These are phyloP conservation scores for Olivierus martensii DNA, from an alignment of 1,140 invertebrate species.

Conservation along the genomic window DNA sequence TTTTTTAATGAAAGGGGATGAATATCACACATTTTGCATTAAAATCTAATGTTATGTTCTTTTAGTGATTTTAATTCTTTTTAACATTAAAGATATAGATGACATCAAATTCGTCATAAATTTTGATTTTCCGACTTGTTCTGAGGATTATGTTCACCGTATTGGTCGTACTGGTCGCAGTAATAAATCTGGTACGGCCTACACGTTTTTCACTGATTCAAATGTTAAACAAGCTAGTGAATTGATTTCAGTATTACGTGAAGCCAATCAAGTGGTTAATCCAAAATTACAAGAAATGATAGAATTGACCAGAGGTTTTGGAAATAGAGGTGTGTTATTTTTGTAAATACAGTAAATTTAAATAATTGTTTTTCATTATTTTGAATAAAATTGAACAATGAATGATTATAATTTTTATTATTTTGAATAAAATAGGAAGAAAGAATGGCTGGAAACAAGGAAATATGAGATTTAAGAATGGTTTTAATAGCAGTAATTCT, in stretches of 20 bases:
- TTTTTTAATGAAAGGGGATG: no score
- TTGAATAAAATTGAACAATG: no score
- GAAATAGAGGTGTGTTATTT: not conserved
- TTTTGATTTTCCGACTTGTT: conserved; percentile 95
- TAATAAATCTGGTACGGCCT: conserved; percentile 85
- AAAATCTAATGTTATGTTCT: no score
- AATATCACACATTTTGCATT: no score
- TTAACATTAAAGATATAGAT: conserved; percentile 73
- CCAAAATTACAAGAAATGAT: conserved; percentile 42
- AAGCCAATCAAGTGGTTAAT: conserved; percentile 84
- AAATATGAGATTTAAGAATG: no score
- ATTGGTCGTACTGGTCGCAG: conserved; percentile 93
- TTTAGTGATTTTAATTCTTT: no score
- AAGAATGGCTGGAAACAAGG: no score
- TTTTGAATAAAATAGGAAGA: no score
- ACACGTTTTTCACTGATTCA: conserved; percentile 91
- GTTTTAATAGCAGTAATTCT: no score
- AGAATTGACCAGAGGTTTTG: conserved; percentile 18
- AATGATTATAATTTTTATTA: no score
- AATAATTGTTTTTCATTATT: no score
- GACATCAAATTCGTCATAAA: conserved; percentile 99
- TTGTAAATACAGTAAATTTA: no score
- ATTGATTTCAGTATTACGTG: conserved; percentile 73
- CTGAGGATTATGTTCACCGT: conserved; percentile 98
- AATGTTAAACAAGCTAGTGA: conserved; percentile 85